These are phyloP conservation scores for Clunio marinus DNA, from an alignment of 2,888 invertebrate genomes.

Conservation along the genomic window DNA sequence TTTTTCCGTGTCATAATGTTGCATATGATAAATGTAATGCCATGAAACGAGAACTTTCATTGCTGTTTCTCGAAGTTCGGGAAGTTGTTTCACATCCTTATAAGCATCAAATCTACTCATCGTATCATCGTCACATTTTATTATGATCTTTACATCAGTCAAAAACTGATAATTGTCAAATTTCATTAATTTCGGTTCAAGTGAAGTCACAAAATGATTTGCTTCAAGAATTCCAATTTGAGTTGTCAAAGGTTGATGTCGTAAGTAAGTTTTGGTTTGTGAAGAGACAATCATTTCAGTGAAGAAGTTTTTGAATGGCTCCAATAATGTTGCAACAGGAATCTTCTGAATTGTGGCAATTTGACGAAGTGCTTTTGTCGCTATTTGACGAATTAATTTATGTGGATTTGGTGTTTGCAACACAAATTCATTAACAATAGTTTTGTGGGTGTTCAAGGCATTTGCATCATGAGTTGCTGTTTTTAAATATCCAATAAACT, in stretches of 20 bases:
- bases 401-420: slow-evolving; percentile 92
- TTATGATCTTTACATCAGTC: slow-evolving; percentile 79
- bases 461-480: slow-evolving; percentile 58
- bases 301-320: slow-evolving; percentile 86
- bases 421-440: slow-evolving; percentile 77
- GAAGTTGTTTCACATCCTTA: slow-evolving; percentile 80
- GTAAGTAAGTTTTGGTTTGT: slow-evolving; percentile 85
- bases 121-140: slow-evolving; percentile 82
- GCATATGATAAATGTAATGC: slow-evolving; percentile 64
- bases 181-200: slow-evolving; percentile 86
- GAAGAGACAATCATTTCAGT: slow-evolving; percentile 81
- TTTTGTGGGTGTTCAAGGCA: slow-evolving; percentile 58
- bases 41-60: slow-evolving; percentile 79
- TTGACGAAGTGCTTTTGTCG: slow-evolving; percentile 79
- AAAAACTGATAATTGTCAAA: slow-evolving; percentile 89
- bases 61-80: slow-evolving; percentile 82
- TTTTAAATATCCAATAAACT: slow-evolving; percentile 51
- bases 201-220: slow-evolving; percentile 91
- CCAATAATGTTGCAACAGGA: slow-evolving; percentile 88
- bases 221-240: slow-evolving; percentile 98
- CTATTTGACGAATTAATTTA: slow-evolving; percentile 84
- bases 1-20: slow-evolving; percentile 59
- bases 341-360: slow-evolving; percentile 79
- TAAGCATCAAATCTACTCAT: slow-evolving; percentile 87
- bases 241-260: slow-evolving; percentile 92